phyloP scores from a whole-genome alignment of 1,140 invertebrate genomes.

The Pseudomyrmex concolor region DNA sequence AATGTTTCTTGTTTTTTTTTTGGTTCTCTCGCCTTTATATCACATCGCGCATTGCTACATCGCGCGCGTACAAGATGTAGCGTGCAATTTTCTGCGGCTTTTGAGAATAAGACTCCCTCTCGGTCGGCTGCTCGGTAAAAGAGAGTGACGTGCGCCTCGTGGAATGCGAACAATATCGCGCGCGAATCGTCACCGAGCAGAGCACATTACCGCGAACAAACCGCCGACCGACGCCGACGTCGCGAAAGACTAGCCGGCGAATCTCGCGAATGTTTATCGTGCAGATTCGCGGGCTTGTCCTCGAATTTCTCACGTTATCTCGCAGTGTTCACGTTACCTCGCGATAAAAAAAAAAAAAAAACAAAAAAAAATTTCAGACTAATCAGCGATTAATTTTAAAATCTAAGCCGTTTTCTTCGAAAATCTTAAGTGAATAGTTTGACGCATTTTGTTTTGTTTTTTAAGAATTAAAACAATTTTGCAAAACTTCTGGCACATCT shows the following conservation, averaged over 20 bases:
- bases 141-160: constrained; percentile 76
- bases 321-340: not conserved
- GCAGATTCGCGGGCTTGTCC: constrained; percentile 39
- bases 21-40: not conserved
- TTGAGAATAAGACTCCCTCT: constrained; percentile 15
- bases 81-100: constrained; percentile 33
- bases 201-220: constrained; percentile 50
- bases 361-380: not conserved
- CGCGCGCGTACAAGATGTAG: not conserved
- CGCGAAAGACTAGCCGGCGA: constrained; percentile 47
- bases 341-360: not conserved
- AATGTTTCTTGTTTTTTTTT: not conserved
- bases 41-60: not conserved
- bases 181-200: constrained; percentile 69
- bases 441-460: no score
- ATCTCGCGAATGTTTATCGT: constrained; percentile 51
- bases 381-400: no score
- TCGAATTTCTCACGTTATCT: constrained; percentile 34
- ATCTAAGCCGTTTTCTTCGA: no score
- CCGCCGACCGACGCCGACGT: constrained; percentile 49
- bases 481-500: no score
- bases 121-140: constrained; percentile 24
- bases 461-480: no score
- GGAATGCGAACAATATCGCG: constrained; percentile 83
- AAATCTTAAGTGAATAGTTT: no score